A percentile compares a stretch with the other conserved stretches of the same genome.
Evolutionary conservation across 2,888 invertebrate genomes (phyloP).

Genomic region (Notodonta ziczac): DNA sequence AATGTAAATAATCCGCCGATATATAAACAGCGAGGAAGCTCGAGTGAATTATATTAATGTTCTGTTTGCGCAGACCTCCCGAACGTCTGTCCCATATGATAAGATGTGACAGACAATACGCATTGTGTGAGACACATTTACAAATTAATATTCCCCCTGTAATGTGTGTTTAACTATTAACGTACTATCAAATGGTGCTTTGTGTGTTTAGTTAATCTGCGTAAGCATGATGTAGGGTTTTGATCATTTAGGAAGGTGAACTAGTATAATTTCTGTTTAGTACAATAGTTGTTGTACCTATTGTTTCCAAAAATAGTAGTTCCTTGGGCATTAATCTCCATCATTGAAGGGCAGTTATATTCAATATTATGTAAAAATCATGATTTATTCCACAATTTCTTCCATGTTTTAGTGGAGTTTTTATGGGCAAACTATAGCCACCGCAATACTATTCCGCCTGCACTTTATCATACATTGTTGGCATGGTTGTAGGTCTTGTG

Average conservation of each 20-base stretch:
- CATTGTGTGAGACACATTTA: slow-evolving; percentile 27
- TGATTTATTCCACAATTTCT: not conserved
- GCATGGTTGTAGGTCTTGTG: slow-evolving; percentile 25
- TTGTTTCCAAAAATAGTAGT: no score
- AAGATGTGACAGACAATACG: slow-evolving; percentile 25
- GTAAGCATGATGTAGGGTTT: not conserved
- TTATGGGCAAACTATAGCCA: not conserved
- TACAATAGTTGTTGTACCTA: no score
- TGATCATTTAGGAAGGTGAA: not conserved
- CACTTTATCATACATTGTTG: slow-evolving; percentile 37
- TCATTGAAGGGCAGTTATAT: no score
- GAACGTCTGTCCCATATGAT: slow-evolving; percentile 26
- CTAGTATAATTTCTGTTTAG: not conserved
- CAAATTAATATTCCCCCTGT: slow-evolving; percentile 28
- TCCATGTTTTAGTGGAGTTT: not conserved
- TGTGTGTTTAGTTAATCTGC: slow-evolving; percentile 2
- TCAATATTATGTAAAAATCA: no score
- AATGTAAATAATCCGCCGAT: not conserved
- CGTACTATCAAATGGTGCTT: slow-evolving; percentile 10
- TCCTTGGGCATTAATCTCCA: no score
- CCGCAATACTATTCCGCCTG: slow-evolving; percentile 8
- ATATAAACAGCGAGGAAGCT: not conserved
- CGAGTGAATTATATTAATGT: slow-evolving; percentile 10
- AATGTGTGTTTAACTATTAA: slow-evolving; percentile 30
- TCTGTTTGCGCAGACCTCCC: slow-evolving; percentile 19